These are phyloP conservation scores for Carlito syrichta DNA, from an alignment of 2,113 vertebrate species.

Conservation along the genomic window DNA sequence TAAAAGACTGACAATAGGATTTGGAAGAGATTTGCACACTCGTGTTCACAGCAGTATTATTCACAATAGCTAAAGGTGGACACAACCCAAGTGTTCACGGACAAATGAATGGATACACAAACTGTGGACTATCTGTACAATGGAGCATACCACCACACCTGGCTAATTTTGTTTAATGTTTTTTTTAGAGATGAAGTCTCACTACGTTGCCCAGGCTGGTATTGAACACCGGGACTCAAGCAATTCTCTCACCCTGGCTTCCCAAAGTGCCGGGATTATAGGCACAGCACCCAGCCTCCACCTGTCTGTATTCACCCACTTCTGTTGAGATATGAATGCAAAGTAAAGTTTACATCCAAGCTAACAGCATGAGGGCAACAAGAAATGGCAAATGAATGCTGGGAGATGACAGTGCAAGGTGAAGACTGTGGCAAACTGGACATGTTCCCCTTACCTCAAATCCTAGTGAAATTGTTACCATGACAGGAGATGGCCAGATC, in stretches of 20 bases:
- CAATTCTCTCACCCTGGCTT: neutral
- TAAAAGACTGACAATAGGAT: neutral
- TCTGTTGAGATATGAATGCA: neutral
- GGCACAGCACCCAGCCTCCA: neutral
- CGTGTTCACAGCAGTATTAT: neutral
- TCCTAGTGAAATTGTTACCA: neutral
- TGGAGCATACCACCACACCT: neutral
- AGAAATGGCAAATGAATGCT: neutral
- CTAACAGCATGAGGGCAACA: neutral
- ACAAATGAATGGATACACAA: neutral
- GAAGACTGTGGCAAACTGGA: neutral
- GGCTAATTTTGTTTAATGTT: neutral
- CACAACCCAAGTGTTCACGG: neutral
- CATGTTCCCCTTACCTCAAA: neutral
- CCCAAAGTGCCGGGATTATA: neutral
- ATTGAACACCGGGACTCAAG: neutral
- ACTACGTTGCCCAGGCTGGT: neutral
- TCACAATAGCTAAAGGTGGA: neutral
- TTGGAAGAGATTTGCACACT: neutral
- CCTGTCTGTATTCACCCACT: neutral
- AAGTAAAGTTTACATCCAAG: neutral
- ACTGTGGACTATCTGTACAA: neutral
- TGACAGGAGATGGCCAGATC: neutral
- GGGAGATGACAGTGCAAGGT: neutral
- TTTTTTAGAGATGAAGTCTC: neutral